Percentiles rank a stretch among this genome's conserved stretches.
Conservation (phyloP, 2,113 vertebrate species). For the Pelobates fuscus region DNA sequence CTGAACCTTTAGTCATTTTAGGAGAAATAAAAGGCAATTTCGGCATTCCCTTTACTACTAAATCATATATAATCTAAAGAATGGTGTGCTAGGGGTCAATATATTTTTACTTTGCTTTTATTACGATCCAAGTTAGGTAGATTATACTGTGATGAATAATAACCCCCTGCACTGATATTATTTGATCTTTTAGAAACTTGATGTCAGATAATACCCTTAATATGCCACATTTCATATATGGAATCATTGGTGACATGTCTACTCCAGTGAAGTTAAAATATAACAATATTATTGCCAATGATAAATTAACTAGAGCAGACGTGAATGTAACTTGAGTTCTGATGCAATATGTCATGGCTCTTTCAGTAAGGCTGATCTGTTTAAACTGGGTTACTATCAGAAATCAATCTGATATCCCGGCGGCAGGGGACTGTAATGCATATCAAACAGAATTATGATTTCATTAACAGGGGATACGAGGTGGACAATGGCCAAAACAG, state of each 20-base stretch:
- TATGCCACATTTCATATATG: slow-evolving; percentile 5
- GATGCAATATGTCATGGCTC: too few relatives aligned
- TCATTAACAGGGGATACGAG: too few relatives aligned
- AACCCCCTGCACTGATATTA: slow-evolving; percentile 16
- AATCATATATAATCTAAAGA: slow-evolving; percentile 31
- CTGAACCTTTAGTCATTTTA: slow-evolving; percentile 3
- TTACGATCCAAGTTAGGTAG: neutral
- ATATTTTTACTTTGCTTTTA: slow-evolving; percentile 20
- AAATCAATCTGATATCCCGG: too few relatives aligned
- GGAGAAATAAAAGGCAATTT: slow-evolving; percentile 23
- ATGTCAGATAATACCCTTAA: slow-evolving; percentile 19
- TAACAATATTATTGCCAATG: neutral
- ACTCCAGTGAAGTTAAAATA: slow-evolving; percentile 3
- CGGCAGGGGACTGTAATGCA: too few relatives aligned
- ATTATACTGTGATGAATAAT: slow-evolving; percentile 29
- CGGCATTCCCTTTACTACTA: too few relatives aligned
- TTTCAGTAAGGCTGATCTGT: too few relatives aligned
- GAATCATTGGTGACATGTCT: neutral
- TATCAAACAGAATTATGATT: too few relatives aligned
- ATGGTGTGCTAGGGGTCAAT: neutral
- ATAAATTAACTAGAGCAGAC: neutral
- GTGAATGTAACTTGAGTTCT: neutral
- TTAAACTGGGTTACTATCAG: too few relatives aligned
- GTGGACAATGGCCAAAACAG: too few relatives aligned
- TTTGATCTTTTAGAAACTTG: slow-evolving; percentile 7